These are phyloP conservation scores for Trypoxylon attenuatum DNA, from an alignment of 2,888 invertebrate species.

Conservation along the genomic window DNA sequence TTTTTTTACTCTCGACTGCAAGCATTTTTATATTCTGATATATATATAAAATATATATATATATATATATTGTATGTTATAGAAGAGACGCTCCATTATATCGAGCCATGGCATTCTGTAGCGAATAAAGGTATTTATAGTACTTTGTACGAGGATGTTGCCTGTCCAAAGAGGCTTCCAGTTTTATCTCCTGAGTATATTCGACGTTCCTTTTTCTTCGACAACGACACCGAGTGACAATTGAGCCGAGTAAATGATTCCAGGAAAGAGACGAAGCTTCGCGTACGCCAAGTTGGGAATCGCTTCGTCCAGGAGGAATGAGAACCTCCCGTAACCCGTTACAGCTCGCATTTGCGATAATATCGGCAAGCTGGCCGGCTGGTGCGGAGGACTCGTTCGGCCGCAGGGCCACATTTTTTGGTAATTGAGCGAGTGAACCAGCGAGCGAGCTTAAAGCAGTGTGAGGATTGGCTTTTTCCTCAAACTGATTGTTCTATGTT, in stretches of 20 bases:
- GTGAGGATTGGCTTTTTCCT: conserved; percentile 2
- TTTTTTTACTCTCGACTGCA: conserved; percentile 8
- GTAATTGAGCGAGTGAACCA: conserved; percentile 44
- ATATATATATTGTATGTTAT: conserved; percentile 15
- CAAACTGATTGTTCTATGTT: not conserved
- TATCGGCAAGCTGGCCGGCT: conserved; percentile 40
- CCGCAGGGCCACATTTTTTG: conserved; percentile 43
- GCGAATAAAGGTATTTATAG: conserved; percentile 57
- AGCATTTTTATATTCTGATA: conserved; percentile 49
- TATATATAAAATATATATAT: conserved; percentile 15
- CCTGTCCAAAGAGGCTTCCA: not conserved
- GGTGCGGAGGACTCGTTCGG: conserved; percentile 14
- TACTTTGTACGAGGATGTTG: conserved; percentile 32
- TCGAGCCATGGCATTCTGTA: conserved; percentile 49
- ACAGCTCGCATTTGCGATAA: conserved; percentile 40
- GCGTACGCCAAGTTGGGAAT: not conserved
- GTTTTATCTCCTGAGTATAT: not conserved
- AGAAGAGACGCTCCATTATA: conserved; percentile 47
- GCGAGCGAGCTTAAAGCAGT: conserved; percentile 21
- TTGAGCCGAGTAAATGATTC: too few species aligned
- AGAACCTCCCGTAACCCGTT: conserved; percentile 54
- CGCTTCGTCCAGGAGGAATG: conserved; percentile 15
- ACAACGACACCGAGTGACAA: too few species aligned
- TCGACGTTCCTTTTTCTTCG: too few species aligned
- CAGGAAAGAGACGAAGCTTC: not conserved